Base-by-base conservation (phyloP, 2,888 invertebrate species). In the Nemoura dubitans region DNA sequence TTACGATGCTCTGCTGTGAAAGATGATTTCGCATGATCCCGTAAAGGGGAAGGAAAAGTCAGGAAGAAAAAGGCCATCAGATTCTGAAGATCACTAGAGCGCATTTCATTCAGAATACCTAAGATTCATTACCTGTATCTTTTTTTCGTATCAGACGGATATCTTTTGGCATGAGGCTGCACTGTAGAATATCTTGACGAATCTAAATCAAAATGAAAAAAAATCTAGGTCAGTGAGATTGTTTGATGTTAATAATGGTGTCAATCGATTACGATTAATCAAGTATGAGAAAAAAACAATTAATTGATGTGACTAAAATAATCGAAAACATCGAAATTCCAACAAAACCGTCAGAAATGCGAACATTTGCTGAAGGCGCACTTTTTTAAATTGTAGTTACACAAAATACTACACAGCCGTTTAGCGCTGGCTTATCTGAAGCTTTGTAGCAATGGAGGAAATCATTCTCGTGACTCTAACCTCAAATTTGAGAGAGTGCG, bases 101-200 rank as follows among this genome's bases (percentile, higher is more conserved):
- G 14, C 59, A 59, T 59, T 59, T 21, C 36, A 59, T 59, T 21
- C 59, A 21, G 21, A 59, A 59, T 59, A 59, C 16, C 59, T 14
- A 59, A 59, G 59, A 59, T 7, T 59, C 91, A 92, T 93, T 95
- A 96, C 96, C 96, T 94, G 97, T 96, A 91, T 96, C 95, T 92
- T 96, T 95, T 92, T 96, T 95, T 89, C 97, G 93, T 91, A 97
- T 97, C 77, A 97, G 92, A 81, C 97, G 94, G 90, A 97, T 96
- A 90, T 97, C 97, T 91, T 95, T 95, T 0, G 96, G 95, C 92
- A 95, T 94, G 88, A 97, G 92, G 88, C 95, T 95, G 91, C 95
- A 95, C 90, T 94, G 94, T 89, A 95, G 93, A 89, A 97, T 94
- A 90, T 96, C 96, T 91, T 95, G 95, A 89, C 95, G 94, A 89